Evolutionary conservation across 2,888 invertebrate genomes (phyloP), one percentile per base, ranked within the genome.

Genomic region (Adineta ricciae): DNA sequence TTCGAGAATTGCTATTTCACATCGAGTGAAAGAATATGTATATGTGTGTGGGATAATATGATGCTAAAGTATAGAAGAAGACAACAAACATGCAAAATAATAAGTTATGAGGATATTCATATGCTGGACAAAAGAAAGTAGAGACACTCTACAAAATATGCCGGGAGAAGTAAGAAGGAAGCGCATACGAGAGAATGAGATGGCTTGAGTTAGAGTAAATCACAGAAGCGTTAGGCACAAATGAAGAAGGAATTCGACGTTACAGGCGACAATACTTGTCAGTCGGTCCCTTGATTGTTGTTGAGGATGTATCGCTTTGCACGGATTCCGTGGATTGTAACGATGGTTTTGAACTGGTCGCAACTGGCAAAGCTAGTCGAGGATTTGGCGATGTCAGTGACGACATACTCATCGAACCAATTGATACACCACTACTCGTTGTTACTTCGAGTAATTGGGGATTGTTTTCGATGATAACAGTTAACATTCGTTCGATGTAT

Each of bases 401-500:
- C 3, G 64, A 21, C 64, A 64, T 64, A 50, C 50, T 50, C 50
- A 50, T 50, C 3, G 50, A 50, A 1, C 19, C 73, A 41, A 78
- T 41, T 32, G 38, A 11, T 24, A 36, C 21, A 78, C 73, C 73
- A 78, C 38, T 32, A 78, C 19, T 41, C 19, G 32, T 41, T 21
- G 73, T 78, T 8, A 78, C n/a, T 41, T 78, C 73, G 24, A 78
- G 73, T 41, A 78, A 78, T 78, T 78, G 73, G 11, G 73, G 73
- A 41, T 32, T 78, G n/a, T 78, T 78, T 41, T 78, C 73, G 24
- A 78, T 78, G 21, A 78, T 78, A 1, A 78, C 73, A 41, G 24
- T 78, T 78, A 78, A 41, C 73, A 78, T 78, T 78, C 73, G 73
- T 78, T 78, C 73, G 2, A 78, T 41, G 24, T 78, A 78, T 78